Evolutionary conservation across 1,140 invertebrate genomes (phyloP).

Genomic region (Atta texana): DNA sequence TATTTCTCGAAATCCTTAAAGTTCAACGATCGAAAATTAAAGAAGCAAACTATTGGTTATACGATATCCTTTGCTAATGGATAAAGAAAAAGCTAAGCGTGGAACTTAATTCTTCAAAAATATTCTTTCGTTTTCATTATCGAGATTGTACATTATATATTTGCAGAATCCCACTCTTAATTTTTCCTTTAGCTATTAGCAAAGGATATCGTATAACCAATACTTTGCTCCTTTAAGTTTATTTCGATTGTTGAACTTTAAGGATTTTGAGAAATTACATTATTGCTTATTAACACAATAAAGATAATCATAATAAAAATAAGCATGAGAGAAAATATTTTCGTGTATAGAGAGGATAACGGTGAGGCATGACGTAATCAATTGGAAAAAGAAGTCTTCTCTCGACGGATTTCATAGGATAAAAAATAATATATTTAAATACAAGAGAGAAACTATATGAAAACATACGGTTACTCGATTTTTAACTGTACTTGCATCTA

Average conservation of each 20-base stretch:
- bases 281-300: neutral
- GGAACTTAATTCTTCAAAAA: neutral
- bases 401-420: neutral
- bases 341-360: neutral
- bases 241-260: no score
- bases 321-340: neutral
- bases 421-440: conserved; percentile 23
- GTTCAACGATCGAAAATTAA: conserved; percentile 17
- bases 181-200: no score
- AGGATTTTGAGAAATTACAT: no score
- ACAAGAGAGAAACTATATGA: neutral
- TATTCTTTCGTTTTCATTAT: neutral
- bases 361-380: neutral
- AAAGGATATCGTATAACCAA: no score
- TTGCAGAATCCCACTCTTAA: neutral
- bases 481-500: conserved; percentile 17
- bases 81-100: neutral
- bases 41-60: neutral
- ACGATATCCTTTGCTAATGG: neutral
- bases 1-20: neutral
- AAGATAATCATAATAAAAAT: conserved; percentile 6
- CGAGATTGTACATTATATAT: neutral
- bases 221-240: no score
- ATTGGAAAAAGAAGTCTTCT: neutral
- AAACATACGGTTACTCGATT: neutral